Evolutionary conservation across 2,113 vertebrate genomes (phyloP).

Genomic region (Pluvianellus socialis): DNA sequence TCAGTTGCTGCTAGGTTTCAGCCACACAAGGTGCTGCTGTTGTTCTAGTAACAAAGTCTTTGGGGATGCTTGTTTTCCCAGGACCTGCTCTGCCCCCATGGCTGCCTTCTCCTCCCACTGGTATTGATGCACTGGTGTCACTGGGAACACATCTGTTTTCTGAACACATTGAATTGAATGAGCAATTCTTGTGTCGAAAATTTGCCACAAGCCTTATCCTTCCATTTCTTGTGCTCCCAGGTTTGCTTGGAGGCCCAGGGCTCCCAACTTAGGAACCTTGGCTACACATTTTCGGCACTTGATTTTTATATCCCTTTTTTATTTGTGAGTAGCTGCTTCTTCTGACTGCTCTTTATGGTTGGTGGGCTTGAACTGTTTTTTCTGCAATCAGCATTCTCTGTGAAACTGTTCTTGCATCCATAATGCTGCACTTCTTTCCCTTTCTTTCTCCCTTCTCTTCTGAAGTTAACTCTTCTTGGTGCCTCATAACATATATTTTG

Average conservation of each 20-base stretch:
- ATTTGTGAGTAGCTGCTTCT: background rate
- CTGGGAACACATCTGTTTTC: background rate
- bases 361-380: background rate
- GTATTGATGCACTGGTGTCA: background rate
- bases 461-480: background rate
- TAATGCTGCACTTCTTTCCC: background rate
- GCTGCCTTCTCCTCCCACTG: background rate
- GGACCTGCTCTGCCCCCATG: background rate
- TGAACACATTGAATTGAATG: background rate
- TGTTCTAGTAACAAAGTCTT: background rate
- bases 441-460: background rate
- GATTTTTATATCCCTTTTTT: background rate
- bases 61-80: fast-evolving
- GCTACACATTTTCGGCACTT: background rate
- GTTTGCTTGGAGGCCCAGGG: background rate
- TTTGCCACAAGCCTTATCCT: background rate
- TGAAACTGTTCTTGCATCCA: background rate
- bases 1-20: background rate
- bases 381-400: background rate
- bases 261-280: background rate
- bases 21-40: background rate
- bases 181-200: background rate
- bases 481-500: background rate
- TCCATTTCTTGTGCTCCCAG: background rate
- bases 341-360: background rate